Evolutionary conservation across 2,113 vertebrate species (phyloP), one percentile per base, ranked within the genome.

Genomic region (Megalops atlanticus): DNA sequence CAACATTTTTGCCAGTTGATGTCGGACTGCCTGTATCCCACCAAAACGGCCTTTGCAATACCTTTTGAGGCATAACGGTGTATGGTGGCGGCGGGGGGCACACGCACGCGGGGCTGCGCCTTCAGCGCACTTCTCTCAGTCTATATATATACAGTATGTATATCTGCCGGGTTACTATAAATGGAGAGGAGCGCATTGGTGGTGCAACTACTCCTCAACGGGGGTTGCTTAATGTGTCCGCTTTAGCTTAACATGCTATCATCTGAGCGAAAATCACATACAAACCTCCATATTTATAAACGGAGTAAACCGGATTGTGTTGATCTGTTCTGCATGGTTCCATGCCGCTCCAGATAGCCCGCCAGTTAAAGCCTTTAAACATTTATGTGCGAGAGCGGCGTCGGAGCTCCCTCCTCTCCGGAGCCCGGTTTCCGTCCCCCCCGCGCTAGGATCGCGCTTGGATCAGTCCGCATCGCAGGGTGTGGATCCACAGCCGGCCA

Each of bases 91-190:
- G 52, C 24, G 24, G 39, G 35, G 75, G 71, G 39, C 35, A 69
- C 49, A 76, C 41, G 75, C 64, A 68, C 31, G 64, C 52, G 77
- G 69, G 71, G 58, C 49, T 73, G 41, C 81, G 79, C 79, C 77
- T 74, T 70, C 45, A 69, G 69, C 71, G 86, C 74, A 58, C 78
- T 80, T 77, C 74, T 72, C 41, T 83, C 73, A 80, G 79, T 87
- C 78, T 92, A 90, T 91, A 90, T 92, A 88, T 88, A 91, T 88
- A 85, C 86, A 90, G 88, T 92, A 90, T 92, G 90, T 92, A 92
- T 93, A 91, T 90, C 90, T 88, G 87, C 91, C 89, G 68, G 80
- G 91, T 94, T 94, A 94, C 94, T 95, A 95, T 95, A 95, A 95
- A 95, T 95, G 93, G 94, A 92, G 88, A 85, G 86, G 89, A 91